These are phyloP conservation scores for Mythimna loreyi DNA, from an alignment of 2,888 invertebrate genomes.

Conservation along the genomic window DNA sequence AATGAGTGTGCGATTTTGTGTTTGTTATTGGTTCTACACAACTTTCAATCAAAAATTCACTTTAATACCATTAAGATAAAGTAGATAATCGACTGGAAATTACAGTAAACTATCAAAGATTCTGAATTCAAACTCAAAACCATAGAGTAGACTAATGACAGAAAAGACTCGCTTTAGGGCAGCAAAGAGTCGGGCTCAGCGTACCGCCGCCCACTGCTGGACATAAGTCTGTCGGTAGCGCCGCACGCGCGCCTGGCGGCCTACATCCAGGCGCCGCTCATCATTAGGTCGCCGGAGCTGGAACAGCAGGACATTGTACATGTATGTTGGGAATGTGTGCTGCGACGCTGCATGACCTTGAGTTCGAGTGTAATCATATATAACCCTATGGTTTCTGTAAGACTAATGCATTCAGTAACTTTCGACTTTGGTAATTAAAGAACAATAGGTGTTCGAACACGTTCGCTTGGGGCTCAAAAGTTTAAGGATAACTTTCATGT, in stretches of 20 bases:
- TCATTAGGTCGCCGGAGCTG: slow-evolving; percentile 37
- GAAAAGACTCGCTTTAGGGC: slow-evolving; percentile 36
- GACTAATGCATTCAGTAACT: too few relatives aligned
- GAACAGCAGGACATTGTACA: slow-evolving; percentile 37
- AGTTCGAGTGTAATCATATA: not conserved
- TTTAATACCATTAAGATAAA: too few relatives aligned
- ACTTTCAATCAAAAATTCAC: too few relatives aligned
- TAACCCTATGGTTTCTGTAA: slow-evolving; percentile 2
- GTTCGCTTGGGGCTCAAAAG: too few relatives aligned
- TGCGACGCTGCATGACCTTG: slow-evolving; percentile 22
- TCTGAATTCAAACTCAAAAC: slow-evolving; percentile 6
- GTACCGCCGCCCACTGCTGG: slow-evolving; percentile 35
- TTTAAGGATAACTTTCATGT: too few relatives aligned
- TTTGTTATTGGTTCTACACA: too few relatives aligned
- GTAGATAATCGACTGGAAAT: too few relatives aligned
- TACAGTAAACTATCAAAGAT: not conserved
- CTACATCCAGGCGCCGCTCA: slow-evolving; percentile 19
- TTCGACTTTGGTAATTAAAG: too few relatives aligned
- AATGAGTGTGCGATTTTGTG: too few relatives aligned
- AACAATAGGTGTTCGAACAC: too few relatives aligned
- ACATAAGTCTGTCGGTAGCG: slow-evolving; percentile 26
- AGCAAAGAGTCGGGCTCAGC: not conserved
- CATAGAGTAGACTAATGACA: slow-evolving; percentile 28
- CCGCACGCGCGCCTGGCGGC: slow-evolving; percentile 24
- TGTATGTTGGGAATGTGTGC: slow-evolving; percentile 37